Evolutionary conservation across 2,113 vertebrate genomes (phyloP), one percentile per base, ranked within the genome.

Genomic region (Hydrochoerus hydrochaeris): DNA sequence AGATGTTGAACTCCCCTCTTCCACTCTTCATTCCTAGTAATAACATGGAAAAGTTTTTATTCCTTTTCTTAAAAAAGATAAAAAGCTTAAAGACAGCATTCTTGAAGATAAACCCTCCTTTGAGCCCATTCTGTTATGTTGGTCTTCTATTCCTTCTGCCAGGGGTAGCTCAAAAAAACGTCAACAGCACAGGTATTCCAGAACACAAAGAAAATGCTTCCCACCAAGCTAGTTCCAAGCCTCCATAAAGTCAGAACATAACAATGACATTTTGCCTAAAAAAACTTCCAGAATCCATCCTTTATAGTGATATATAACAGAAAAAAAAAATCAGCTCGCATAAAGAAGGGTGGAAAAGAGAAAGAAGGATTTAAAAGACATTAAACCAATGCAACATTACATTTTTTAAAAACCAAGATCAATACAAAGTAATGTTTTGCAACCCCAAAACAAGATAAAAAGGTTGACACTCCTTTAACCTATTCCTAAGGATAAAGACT

Each of bases 61-160:
- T 38, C 32, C 26, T 93, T 92, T 49, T 78, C 26, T 52, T 81
- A 87, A 73, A 89, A 81, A 67, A 24, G 26, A 62, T 87, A 44
- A 77, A 87, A 89, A 77, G 24, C 58, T 85, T 63, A 65, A 85
- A 73, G 95, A 54, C 44, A 62, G 88, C 24, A 60, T 71, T 95
- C 14, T 14, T 38, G 35, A 91, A 60, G 46, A 30, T 26, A 91
- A 75, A 88, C 20, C 32, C 10, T 52, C 81, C 35, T 52, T 28
- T 62, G 60, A 44, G 41, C 57, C 67, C 32, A 16, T 3, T 69
- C 49, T 67, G 16, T 7, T 17, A 11, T 22, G 24, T 14, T 82
- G 35, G 5, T 32, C 30, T n/a, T 46, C 30, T 35, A 4, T 32
- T 71, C 38, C 69, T 71, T 62, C 77, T n/a, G 52, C 58, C 69